Evolutionary conservation across 2,888 invertebrate genomes (phyloP).

Genomic region (Mesorhabditis spiculigera): DNA sequence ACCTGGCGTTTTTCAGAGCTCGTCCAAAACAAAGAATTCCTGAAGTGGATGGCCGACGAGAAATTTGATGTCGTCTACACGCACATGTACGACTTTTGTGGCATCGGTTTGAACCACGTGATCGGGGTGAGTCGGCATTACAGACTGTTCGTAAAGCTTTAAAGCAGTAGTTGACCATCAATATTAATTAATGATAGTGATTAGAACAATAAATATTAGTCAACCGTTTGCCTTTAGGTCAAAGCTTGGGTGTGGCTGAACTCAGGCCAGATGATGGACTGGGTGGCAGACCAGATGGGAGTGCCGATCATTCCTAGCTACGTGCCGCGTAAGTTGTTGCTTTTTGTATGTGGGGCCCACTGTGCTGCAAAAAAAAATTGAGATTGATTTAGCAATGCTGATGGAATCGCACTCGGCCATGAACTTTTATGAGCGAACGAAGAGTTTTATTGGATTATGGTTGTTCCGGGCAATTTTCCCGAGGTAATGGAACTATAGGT

Average conservation of each 20-base stretch:
- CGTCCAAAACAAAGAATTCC: constrained; percentile 29
- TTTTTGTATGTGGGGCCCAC: background rate
- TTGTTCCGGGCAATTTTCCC: constrained; percentile 17
- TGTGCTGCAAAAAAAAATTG: background rate
- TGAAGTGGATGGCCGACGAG: background rate
- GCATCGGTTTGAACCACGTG: background rate
- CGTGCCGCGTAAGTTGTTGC: constrained; percentile 25
- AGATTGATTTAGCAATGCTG: constrained; percentile 26
- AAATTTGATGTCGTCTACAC: background rate
- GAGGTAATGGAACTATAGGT: constrained; percentile 9
- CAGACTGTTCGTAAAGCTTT: background rate
- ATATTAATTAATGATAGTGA: too few species aligned
- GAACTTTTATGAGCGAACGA: constrained; percentile 35
- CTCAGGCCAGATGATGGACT: constrained; percentile 36
- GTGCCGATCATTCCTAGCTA: constrained; percentile 45
- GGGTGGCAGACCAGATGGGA: constrained; percentile 36
- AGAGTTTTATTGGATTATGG: constrained; percentile 38
- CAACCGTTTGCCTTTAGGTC: too few species aligned
- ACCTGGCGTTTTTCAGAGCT: constrained; percentile 17
- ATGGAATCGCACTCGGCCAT: constrained; percentile 40
- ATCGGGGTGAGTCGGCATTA: background rate
- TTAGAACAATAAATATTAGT: too few species aligned
- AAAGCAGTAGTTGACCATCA: too few species aligned
- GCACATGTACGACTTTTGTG: background rate
- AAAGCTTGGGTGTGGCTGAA: background rate